Conservation (phyloP, 2,888 invertebrate species). For the Dolomedes plantarius region DNA sequence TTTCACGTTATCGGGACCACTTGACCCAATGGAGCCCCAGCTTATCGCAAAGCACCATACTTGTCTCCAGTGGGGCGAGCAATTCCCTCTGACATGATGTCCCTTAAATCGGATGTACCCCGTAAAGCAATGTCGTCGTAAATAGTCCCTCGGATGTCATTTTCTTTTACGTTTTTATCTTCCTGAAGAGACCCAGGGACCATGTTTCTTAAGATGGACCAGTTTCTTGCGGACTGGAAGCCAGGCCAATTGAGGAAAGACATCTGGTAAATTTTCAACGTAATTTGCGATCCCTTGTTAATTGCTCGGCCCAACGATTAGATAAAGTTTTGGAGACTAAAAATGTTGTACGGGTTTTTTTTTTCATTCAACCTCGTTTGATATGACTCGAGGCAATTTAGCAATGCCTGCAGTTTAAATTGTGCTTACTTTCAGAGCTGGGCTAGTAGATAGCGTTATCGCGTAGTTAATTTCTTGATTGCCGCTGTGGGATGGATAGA, state of each 20-base stretch:
- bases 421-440: no score
- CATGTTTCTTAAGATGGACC: not conserved
- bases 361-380: no score
- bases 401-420: no score
- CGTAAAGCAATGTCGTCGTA: conserved; percentile 8
- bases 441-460: no score
- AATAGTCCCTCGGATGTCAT: conserved; percentile 1
- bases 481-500: no score
- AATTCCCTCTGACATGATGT: not conserved
- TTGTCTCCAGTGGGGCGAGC: conserved; percentile 6
- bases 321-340: not conserved
- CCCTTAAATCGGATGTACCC: not conserved
- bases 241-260: not conserved
- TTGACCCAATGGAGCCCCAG: not conserved
- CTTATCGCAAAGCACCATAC: not conserved
- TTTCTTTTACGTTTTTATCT: not conserved
- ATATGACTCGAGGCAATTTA: no score
- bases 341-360: not conserved
- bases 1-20: not conserved
- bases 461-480: no score
- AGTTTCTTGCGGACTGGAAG: not conserved
- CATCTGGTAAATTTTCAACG: conserved; percentile 14
- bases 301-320: not conserved
- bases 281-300: conserved; percentile 14
- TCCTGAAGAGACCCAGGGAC: conserved; percentile 5